Evolutionary conservation across 2,888 invertebrate species (phyloP), one percentile per base, ranked within the genome.

Genomic region (Idaea biselata): DNA sequence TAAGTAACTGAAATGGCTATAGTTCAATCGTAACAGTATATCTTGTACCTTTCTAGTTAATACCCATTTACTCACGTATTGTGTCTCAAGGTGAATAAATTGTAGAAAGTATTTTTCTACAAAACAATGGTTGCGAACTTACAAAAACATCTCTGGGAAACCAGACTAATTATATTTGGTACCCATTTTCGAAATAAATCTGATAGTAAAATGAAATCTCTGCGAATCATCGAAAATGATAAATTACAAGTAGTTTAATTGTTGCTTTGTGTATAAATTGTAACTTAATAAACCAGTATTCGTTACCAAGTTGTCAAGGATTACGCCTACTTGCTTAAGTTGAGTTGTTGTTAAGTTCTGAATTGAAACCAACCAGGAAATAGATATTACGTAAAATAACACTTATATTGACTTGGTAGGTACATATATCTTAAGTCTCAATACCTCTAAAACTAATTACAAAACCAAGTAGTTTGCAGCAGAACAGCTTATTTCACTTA

Each of bases 401-500:
- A 62, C 62, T 63, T 67, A 60, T 57, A 66, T 70, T 58, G 64
- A 62, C 44, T 44, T 7, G 8, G 44, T 44, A 44, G 44, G 44
- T 44, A 44, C 8, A n/a, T n/a, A n/a, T n/a, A 14, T 44, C 44
- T 44, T 68, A 70, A 65, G 68, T 69, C 67, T 69, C 60, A 66
- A 67, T 64, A 64, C 67, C 66, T 69, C 60, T 62, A 56, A 63
- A 60, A 57, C 54, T 58, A 17, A 71, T 78, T 78, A 69, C 72
- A 74, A 76, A 76, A 77, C 69, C 11, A 63, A 61, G 58, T 57
- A 61, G 58, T 73, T 71, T 68, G 72, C 67, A 69, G 59, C 63
- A 68, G 67, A 32, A 61, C 60, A 68, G 61, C 67, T 69, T 70
- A 73, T 70, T 67, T 69, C 65, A 72, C 68, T 76, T 75, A 77